phyloP scores from a whole-genome alignment of 2,113 vertebrate genomes.

The Chaetodon trifascialis region DNA sequence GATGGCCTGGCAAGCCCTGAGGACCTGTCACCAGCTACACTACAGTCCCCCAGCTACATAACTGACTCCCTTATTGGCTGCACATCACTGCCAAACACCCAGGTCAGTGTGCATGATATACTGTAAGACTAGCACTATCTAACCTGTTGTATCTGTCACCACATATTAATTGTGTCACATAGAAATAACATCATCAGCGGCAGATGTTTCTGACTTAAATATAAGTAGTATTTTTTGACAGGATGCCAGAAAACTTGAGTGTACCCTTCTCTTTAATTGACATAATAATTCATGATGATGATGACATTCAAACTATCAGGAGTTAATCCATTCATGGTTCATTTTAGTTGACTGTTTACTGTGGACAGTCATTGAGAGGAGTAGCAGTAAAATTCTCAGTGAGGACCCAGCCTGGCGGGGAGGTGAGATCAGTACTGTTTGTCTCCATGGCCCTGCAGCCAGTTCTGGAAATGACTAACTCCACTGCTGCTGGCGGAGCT shows the following conservation, averaged over 20 bases:
- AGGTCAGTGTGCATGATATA: slow-evolving; percentile 71
- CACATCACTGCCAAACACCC: slow-evolving; percentile 67
- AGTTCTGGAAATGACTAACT: slow-evolving; percentile 54
- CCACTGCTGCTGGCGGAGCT: slow-evolving; percentile 13
- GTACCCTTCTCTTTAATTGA: background rate
- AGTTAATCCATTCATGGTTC: background rate
- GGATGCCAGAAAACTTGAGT: background rate
- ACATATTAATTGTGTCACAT: background rate
- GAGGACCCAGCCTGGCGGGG: slow-evolving; percentile 28
- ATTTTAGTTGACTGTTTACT: slow-evolving; percentile 18
- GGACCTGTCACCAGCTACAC: slow-evolving; percentile 78
- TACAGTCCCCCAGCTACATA: slow-evolving; percentile 79
- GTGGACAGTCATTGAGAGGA: slow-evolving; percentile 5
- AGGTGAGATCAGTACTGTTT: slow-evolving; percentile 56
- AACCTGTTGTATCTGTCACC: background rate
- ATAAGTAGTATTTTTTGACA: background rate
- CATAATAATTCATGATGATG: background rate
- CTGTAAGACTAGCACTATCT: background rate
- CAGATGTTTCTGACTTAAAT: background rate
- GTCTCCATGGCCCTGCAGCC: slow-evolving; percentile 39
- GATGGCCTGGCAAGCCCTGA: slow-evolving; percentile 79
- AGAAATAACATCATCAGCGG: slow-evolving; percentile 9
- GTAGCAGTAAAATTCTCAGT: slow-evolving; percentile 18
- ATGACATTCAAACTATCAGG: background rate
- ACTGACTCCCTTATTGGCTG: slow-evolving; percentile 79